Percentiles rank a stretch among this genome's conserved stretches.
Conservation (phyloP, 1,140 invertebrate genomes). For the Agrilus planipennis region DNA sequence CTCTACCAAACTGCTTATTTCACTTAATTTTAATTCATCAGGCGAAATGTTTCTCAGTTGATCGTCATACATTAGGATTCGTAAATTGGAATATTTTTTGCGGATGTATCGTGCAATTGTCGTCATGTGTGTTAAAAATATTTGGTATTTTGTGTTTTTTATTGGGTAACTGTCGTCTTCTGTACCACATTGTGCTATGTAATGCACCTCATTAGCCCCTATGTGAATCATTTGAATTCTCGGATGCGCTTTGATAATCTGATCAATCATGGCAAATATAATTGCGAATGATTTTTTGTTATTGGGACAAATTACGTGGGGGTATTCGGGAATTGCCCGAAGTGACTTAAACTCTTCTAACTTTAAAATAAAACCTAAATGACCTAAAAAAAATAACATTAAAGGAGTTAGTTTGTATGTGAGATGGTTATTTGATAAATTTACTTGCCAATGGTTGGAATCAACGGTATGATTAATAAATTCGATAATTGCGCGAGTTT, state of each 20-base stretch:
- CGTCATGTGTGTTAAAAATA: constrained; percentile 57
- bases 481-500: constrained; percentile 46
- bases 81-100: constrained; percentile 46
- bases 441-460: constrained; percentile 94
- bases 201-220: constrained; percentile 66
- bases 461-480: constrained; percentile 72
- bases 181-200: constrained; percentile 60
- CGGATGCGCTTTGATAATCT: constrained; percentile 34
- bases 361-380: constrained; percentile 80
- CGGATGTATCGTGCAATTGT: constrained; percentile 46
- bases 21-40: constrained; percentile 47
- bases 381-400: no score
- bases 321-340: constrained; percentile 59
- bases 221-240: constrained; percentile 58
- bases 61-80: constrained; percentile 87
- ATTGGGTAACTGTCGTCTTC: constrained; percentile 34
- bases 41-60: constrained; percentile 64
- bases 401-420: no score
- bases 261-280: constrained; percentile 60
- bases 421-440: no score
- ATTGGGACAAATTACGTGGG: constrained; percentile 70
- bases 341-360: constrained; percentile 58
- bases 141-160: constrained; percentile 28
- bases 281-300: constrained; percentile 53
- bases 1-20: constrained; percentile 57